A percentile compares a stretch with the other conserved stretches of the same genome.
Conservation (phyloP, 2,888 invertebrate genomes). For the Caenorhabditis doughertyi region DNA sequence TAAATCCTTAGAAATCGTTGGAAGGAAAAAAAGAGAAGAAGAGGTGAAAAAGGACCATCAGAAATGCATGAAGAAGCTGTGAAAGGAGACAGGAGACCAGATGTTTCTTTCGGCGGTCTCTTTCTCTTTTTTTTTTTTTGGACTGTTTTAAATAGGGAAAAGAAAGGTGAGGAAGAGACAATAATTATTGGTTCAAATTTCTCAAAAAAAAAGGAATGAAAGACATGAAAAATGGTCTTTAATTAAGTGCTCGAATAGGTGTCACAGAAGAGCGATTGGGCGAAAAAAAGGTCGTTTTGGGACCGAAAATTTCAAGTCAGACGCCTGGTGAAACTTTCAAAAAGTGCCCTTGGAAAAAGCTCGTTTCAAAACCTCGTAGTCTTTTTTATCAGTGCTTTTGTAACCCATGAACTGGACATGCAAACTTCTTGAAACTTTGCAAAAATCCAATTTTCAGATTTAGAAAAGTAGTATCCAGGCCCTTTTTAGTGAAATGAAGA, state of each 20-base stretch:
- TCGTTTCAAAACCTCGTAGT: too few species aligned
- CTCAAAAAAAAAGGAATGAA: background rate
- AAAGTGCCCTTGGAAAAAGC: too few species aligned
- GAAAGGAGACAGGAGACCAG: conserved; percentile 24
- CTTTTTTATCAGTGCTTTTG: too few species aligned
- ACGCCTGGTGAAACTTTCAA: background rate
- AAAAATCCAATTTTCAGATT: background rate
- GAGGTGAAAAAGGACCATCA: conserved; percentile 23
- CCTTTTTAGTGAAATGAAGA: background rate
- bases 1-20: conserved; percentile 27
- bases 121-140: too few species aligned
- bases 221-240: background rate
- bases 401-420: too few species aligned
- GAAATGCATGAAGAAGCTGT: conserved; percentile 42
- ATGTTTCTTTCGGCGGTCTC: conserved; percentile 32
- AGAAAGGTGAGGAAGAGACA: background rate
- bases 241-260: conserved; percentile 7
- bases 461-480: background rate
- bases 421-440: background rate
- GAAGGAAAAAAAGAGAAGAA: conserved; percentile 6
- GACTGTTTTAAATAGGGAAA: conserved; percentile 6
- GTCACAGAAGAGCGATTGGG: background rate
- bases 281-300: background rate
- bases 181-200: conserved; percentile 51
- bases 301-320: background rate